Evolutionary conservation across 2,797 vertebrate species (phyloP).

Genomic region (Acipenser oxyrinchus): DNA sequence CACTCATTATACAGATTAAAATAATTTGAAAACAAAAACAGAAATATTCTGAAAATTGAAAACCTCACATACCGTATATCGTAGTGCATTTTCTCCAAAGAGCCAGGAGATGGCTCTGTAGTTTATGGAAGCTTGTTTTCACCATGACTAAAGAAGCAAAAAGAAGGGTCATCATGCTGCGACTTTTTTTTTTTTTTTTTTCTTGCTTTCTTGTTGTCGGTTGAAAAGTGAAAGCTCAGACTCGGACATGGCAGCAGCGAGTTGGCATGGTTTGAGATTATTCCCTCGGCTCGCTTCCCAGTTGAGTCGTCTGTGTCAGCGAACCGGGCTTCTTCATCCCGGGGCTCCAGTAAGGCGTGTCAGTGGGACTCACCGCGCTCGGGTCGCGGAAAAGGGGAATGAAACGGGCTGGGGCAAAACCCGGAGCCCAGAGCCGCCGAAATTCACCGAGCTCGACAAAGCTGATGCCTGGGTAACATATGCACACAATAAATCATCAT

Average conservation of each 20-base stretch:
- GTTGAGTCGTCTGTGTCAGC: slow-evolving; percentile 24
- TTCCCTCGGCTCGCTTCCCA: slow-evolving; percentile 36
- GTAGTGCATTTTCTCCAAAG: not conserved
- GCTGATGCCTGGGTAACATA: slow-evolving; percentile 71
- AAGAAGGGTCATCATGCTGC: no score
- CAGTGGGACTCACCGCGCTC: slow-evolving; percentile 35
- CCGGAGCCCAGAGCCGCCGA: slow-evolving; percentile 47
- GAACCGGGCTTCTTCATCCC: slow-evolving; percentile 14
- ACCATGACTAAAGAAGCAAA: not conserved
- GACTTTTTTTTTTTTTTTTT: no score
- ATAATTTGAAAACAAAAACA: no score
- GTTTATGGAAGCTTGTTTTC: no score
- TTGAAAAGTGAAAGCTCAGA: slow-evolving; percentile 38
- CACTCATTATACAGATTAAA: no score
- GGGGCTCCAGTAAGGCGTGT: slow-evolving; percentile 30
- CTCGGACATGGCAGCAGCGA: slow-evolving; percentile 49
- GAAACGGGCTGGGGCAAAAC: slow-evolving; percentile 41
- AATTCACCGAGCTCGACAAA: slow-evolving; percentile 67
- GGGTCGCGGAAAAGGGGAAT: slow-evolving; percentile 37
- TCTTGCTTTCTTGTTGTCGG: slow-evolving; percentile 26
- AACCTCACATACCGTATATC: no score
- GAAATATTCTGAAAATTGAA: no score
- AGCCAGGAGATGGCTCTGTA: slow-evolving; percentile 34
- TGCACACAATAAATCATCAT: no score
- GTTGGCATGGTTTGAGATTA: slow-evolving; percentile 43